Conservation (phyloP, 2,888 invertebrate species). For the Eristalinus sepulchralis region DNA sequence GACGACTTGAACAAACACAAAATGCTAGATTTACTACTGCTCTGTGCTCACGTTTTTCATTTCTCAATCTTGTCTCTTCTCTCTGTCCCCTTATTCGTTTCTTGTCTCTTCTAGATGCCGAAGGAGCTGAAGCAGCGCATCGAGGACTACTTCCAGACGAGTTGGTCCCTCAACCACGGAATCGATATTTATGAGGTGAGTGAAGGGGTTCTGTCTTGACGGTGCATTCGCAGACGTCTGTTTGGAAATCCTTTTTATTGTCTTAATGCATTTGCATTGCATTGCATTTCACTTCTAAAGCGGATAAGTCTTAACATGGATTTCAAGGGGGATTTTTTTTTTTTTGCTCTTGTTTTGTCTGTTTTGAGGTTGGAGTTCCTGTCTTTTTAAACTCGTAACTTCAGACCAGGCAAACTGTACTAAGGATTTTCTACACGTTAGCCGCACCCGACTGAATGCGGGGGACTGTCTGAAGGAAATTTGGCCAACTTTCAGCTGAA, state of each 20-base stretch:
- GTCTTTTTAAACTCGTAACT: no score
- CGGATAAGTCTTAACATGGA: no score
- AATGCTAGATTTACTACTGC: constrained; percentile 31
- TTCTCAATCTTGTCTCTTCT: background rate
- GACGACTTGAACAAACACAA: constrained; percentile 54
- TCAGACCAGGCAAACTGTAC: no score
- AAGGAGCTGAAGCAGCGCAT: constrained; percentile 96
- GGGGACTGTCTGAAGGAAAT: no score
- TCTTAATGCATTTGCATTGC: background rate
- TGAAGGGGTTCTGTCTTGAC: background rate
- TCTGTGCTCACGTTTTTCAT: constrained; percentile 4
- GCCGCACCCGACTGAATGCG: no score
- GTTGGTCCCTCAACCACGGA: constrained; percentile 98
- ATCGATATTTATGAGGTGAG: constrained; percentile 97
- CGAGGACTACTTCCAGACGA: constrained; percentile 98
- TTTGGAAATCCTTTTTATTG: background rate
- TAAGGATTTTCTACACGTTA: no score
- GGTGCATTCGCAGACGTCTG: background rate
- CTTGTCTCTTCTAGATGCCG: constrained; percentile 84
- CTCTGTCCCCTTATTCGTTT: constrained; percentile 13
- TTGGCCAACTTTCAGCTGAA: no score
- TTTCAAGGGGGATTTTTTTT: no score
- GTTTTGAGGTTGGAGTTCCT: no score
- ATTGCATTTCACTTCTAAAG: background rate
- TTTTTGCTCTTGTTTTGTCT: no score